Evolutionary conservation across 2,888 invertebrate species (phyloP).

Genomic region (Pandemis cinnamomeana): DNA sequence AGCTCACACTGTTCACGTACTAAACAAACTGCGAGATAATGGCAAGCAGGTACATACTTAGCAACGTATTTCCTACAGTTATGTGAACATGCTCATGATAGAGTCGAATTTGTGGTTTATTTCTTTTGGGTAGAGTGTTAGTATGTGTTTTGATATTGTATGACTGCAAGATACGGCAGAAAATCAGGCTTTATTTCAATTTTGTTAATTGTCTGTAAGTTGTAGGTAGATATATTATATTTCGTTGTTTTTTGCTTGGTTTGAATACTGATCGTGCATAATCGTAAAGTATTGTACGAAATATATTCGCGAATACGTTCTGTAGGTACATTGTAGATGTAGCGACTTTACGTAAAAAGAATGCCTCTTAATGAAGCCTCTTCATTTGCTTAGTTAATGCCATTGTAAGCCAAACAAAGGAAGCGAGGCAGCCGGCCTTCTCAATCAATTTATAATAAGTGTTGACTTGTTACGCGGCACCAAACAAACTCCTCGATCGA

Average conservation of each 20-base stretch:
- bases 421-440: conserved; percentile 55
- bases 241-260: not conserved
- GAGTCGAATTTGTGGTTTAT: not conserved
- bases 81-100: not conserved
- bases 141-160: not conserved
- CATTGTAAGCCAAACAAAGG: conserved; percentile 33
- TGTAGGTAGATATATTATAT: not conserved
- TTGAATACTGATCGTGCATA: not conserved
- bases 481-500: conserved; percentile 81
- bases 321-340: not conserved
- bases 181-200: not conserved
- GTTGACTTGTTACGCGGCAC: conserved; percentile 68
- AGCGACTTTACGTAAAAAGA: conserved; percentile 11
- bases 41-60: not conserved
- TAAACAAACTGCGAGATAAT: conserved; percentile 1
- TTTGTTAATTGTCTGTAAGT: not conserved
- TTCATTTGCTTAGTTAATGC: conserved; percentile 34
- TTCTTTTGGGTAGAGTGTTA: too few relatives aligned
- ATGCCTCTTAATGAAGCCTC: conserved; percentile 34
- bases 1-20: not conserved
- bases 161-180: not conserved
- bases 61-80: not conserved
- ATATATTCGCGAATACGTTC: not conserved
- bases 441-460: conserved; percentile 74
- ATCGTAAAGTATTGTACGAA: not conserved